Conservation (phyloP, 2,888 invertebrate genomes). For the Diogma glabrata region DNA sequence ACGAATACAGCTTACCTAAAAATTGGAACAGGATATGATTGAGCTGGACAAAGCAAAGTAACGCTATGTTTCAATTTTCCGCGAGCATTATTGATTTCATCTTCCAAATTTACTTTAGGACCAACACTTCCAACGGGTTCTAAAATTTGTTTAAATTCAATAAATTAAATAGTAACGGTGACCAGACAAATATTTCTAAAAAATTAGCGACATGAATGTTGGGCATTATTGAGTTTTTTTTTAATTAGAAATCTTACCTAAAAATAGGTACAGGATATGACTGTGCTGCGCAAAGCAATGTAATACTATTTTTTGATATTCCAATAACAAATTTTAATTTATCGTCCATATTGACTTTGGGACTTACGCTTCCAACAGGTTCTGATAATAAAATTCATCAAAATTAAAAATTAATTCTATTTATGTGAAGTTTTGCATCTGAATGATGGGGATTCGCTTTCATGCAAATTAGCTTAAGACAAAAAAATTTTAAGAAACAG, state of each 20-base stretch:
- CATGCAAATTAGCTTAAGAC: too few species aligned
- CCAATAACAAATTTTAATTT: conserved; percentile 44
- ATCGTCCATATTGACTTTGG: conserved; percentile 46
- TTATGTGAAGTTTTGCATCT: too few species aligned
- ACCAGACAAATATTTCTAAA: too few species aligned
- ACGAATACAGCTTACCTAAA: conserved; percentile 47
- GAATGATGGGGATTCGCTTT: too few species aligned
- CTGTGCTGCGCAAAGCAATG: conserved; percentile 62
- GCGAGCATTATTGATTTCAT: conserved; percentile 34
- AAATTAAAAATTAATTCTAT: too few species aligned
- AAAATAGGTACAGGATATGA: conserved; percentile 62
- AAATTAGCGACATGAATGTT: too few species aligned
- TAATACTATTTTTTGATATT: conserved; percentile 41
- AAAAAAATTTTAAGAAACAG: too few species aligned
- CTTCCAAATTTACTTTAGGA: conserved; percentile 50
- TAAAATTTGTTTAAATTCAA: too few species aligned
- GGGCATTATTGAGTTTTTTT: too few species aligned
- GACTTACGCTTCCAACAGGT: conserved; percentile 42
- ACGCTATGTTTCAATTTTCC: conserved; percentile 34
- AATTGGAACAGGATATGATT: conserved; percentile 58
- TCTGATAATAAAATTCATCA: too few species aligned
- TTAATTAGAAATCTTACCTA: conserved; percentile 45
- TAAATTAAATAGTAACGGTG: too few species aligned
- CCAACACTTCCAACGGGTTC: conserved; percentile 48
- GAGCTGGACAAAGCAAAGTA: conserved; percentile 50